Evolutionary conservation across 2,113 vertebrate species (phyloP).

Genomic region (Rhagologus leucostigma): DNA sequence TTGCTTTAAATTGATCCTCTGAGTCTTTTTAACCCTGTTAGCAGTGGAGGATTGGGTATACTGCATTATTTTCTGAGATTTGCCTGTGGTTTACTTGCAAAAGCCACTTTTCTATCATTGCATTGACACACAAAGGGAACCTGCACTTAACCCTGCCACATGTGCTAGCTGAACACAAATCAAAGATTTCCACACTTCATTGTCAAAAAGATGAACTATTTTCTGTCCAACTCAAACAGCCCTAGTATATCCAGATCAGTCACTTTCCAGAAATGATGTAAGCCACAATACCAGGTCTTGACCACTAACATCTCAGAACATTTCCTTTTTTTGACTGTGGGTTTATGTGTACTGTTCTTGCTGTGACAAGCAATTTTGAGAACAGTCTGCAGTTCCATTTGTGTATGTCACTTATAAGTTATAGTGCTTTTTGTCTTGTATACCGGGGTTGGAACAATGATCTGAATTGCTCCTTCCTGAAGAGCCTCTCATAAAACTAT

Average conservation of each 20-base stretch:
- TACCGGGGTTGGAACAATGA: background rate
- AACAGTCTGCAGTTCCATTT: background rate
- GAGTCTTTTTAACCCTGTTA: conserved; percentile 20
- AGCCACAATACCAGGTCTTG: conserved; percentile 11
- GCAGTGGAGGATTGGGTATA: background rate
- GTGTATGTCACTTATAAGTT: background rate
- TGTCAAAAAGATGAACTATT: conserved; percentile 9
- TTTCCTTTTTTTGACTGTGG: background rate
- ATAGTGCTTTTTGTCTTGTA: background rate
- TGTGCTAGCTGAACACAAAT: conserved; percentile 13
- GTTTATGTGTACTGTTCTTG: background rate
- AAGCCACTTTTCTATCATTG: conserved; percentile 36
- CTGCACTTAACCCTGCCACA: conserved; percentile 36
- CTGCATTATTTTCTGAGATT: conserved; percentile 26
- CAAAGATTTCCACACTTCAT: conserved; percentile 18
- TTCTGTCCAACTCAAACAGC: background rate
- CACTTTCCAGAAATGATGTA: background rate
- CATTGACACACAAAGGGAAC: conserved; percentile 37
- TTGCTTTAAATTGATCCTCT: conserved; percentile 37
- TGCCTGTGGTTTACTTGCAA: conserved; percentile 35
- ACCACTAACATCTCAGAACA: conserved; percentile 17
- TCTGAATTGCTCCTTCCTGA: background rate
- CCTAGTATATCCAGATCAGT: background rate
- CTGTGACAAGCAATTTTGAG: background rate
- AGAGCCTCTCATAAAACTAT: background rate